Conservation (phyloP, 2,797 vertebrate species). For the Eutrigla gurnardus region DNA sequence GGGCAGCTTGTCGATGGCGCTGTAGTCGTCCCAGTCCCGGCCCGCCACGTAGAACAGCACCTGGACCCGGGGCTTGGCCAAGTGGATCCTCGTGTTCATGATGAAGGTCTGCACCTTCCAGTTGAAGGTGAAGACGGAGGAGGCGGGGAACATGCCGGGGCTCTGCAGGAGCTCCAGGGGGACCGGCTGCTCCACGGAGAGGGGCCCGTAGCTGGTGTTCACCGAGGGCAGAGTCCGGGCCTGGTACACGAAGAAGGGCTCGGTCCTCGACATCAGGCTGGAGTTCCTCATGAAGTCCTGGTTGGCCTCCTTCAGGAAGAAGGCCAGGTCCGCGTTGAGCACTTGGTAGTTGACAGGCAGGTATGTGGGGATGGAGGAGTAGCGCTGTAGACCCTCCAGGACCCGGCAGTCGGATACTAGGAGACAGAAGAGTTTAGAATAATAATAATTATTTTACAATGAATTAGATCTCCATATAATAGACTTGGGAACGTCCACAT, state of each 20-base stretch:
- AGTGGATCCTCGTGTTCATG: conserved; percentile 83
- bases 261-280: conserved; percentile 89
- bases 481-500: too few relatives aligned
- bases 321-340: conserved; percentile 87
- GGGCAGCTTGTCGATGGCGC: conserved; percentile 84
- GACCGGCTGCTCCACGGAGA: conserved; percentile 87
- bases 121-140: conserved; percentile 87
- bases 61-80: conserved; percentile 86
- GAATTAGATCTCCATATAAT: too few relatives aligned
- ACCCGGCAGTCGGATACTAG: conserved; percentile 87
- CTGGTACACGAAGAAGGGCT: conserved; percentile 92
- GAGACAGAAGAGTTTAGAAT: conserved; percentile 52
- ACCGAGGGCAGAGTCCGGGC: conserved; percentile 86
- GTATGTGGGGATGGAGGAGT: conserved; percentile 91
- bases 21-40: conserved; percentile 90
- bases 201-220: conserved; percentile 92
- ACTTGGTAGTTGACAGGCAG: conserved; percentile 93
- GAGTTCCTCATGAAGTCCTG: conserved; percentile 92
- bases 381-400: conserved; percentile 86
- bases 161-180: conserved; percentile 87
- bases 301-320: conserved; percentile 92
- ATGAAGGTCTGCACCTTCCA: conserved; percentile 89
- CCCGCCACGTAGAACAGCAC: conserved; percentile 88
- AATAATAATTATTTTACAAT: too few relatives aligned
- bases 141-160: conserved; percentile 81